These are phyloP conservation scores for Diarsia dahlii DNA, from an alignment of 2,888 invertebrate genomes.

Conservation along the genomic window DNA sequence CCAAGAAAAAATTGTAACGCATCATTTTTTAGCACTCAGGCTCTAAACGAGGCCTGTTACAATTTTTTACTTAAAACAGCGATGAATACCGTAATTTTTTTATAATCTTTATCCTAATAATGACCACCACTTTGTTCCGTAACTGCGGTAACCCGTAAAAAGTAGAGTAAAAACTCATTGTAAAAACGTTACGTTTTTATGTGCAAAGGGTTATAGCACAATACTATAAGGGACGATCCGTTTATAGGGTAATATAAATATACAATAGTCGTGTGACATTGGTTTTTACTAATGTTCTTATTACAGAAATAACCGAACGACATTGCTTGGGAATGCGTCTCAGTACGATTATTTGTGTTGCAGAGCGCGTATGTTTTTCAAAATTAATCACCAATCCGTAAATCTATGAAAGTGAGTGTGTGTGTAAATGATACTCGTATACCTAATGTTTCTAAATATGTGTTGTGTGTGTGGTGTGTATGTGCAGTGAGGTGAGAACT, in stretches of 20 bases:
- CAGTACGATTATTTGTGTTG: conserved; percentile 84
- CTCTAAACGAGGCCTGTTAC: conserved; percentile 42
- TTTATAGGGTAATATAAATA: conserved; percentile 85
- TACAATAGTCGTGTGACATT: conserved; percentile 84
- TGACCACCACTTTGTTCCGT: conserved; percentile 82
- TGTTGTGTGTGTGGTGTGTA: conserved; percentile 7
- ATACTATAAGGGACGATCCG: conserved; percentile 77
- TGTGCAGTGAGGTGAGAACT: conserved; percentile 38
- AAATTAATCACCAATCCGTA: conserved; percentile 61
- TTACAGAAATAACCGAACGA: conserved; percentile 81
- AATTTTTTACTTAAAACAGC: conserved; percentile 55
- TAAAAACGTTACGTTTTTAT: conserved; percentile 77
- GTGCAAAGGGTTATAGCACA: conserved; percentile 82
- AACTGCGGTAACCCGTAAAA: conserved; percentile 86
- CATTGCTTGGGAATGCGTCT: conserved; percentile 76
- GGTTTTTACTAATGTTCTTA: conserved; percentile 80
- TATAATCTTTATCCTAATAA: conserved; percentile 71
- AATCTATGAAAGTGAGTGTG: conserved; percentile 22
- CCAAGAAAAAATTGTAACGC: conserved; percentile 24
- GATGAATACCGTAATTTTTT: conserved; percentile 71
- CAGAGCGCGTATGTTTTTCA: conserved; percentile 68
- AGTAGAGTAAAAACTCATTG: conserved; percentile 85
- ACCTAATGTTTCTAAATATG: neutral
- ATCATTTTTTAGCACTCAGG: conserved; percentile 44
- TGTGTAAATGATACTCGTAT: conserved; percentile 23